A percentile compares a stretch with the other conserved stretches of the same genome.
Conservation (phyloP, 1,140 invertebrate genomes). For the Brachionus sp. region DNA sequence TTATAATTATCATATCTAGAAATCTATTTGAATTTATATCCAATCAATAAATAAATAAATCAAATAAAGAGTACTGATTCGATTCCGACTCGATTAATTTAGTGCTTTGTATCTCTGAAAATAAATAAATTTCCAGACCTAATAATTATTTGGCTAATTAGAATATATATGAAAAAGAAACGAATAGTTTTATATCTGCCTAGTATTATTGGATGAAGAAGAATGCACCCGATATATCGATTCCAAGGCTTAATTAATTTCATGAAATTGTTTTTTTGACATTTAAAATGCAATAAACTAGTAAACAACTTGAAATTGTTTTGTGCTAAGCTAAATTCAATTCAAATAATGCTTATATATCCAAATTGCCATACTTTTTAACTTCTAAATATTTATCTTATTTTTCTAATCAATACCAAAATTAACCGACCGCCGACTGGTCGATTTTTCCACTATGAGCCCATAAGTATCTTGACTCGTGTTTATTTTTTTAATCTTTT, state of each 20-base stretch:
- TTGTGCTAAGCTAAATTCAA: neutral
- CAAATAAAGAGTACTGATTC: neutral
- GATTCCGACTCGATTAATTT: neutral
- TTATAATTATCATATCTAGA: slow-evolving; percentile 38
- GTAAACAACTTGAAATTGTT: neutral
- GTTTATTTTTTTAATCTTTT: slow-evolving; percentile 43
- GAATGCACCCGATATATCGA: neutral
- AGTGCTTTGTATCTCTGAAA: neutral
- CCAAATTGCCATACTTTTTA: neutral
- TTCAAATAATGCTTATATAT: slow-evolving; percentile 9
- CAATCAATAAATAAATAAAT: neutral
- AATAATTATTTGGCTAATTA: slow-evolving; percentile 30
- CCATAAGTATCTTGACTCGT: slow-evolving; percentile 19
- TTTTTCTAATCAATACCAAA: slow-evolving; percentile 23
- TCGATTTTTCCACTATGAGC: neutral
- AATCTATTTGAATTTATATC: slow-evolving; percentile 12
- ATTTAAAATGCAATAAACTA: neutral
- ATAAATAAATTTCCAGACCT: neutral
- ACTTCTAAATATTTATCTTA: slow-evolving; percentile 27
- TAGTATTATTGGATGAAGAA: neutral
- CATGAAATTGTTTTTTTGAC: slow-evolving; percentile 29
- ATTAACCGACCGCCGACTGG: neutral
- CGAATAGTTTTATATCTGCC: neutral
- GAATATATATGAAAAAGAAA: neutral
- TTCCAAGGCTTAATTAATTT: slow-evolving; percentile 1